A percentile compares a stretch with the other conserved stretches of the same genome.
Evolutionary conservation across 1,140 invertebrate genomes (phyloP).

Genomic region (Drosophila erecta): DNA sequence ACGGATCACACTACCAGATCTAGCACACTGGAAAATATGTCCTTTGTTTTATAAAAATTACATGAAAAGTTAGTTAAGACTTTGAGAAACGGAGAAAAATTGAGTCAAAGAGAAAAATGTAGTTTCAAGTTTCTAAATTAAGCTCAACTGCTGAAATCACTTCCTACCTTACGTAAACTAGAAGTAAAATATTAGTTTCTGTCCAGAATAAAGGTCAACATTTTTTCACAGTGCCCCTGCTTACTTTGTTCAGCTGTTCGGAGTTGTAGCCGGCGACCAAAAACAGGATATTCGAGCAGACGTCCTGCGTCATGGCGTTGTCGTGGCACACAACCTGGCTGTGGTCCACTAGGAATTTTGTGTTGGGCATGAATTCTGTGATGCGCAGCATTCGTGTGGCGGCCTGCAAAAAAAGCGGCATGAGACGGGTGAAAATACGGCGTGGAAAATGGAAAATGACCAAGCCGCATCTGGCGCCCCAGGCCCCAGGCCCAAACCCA

Average conservation of each 20-base stretch:
- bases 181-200: too few relatives aligned
- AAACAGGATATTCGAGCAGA: constrained; percentile 87
- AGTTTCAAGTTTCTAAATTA: too few relatives aligned
- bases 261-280: constrained; percentile 86
- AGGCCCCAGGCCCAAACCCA: not conserved
- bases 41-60: too few relatives aligned
- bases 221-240: constrained; percentile 7
- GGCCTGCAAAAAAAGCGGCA: constrained; percentile 70
- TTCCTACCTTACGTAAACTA: too few relatives aligned
- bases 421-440: constrained; percentile 12
- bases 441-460: constrained; percentile 15
- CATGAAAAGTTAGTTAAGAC: too few relatives aligned
- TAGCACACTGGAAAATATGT: not conserved
- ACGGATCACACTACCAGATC: not conserved
- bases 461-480: not conserved
- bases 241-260: constrained; percentile 85
- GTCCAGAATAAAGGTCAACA: not conserved
- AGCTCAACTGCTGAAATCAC: too few relatives aligned
- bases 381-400: constrained; percentile 85
- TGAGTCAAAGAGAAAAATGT: too few relatives aligned
- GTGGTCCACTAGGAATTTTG: constrained; percentile 85
- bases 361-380: constrained; percentile 86
- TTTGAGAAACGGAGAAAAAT: too few relatives aligned
- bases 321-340: constrained; percentile 85
- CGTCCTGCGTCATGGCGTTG: constrained; percentile 84